Evolutionary conservation across 2,113 vertebrate genomes (phyloP).

Genomic region (Chlamydotis undulata): DNA sequence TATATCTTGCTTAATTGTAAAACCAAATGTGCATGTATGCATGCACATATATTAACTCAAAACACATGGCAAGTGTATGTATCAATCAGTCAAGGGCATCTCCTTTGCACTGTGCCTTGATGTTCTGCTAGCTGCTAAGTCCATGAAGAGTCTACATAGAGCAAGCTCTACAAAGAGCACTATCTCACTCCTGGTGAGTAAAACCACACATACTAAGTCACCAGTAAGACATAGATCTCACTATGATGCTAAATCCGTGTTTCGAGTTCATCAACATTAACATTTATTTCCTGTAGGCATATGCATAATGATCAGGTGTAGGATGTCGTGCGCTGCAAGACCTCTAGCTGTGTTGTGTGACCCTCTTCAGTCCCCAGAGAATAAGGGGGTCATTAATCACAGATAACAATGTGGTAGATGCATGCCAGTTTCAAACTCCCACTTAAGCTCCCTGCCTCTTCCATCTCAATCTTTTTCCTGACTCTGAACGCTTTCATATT

Average conservation of each 20-base stretch:
- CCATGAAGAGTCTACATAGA: background rate
- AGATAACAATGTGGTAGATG: background rate
- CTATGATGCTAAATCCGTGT: background rate
- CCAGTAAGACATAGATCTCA: background rate
- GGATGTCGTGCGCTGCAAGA: background rate
- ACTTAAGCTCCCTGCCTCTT: background rate
- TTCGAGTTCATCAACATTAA: background rate
- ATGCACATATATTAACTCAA: background rate
- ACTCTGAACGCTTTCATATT: background rate
- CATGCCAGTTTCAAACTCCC: background rate
- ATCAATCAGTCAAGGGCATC: background rate
- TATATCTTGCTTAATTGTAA: background rate
- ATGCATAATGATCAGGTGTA: background rate
- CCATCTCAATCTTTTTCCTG: background rate
- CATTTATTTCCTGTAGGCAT: background rate
- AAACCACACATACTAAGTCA: background rate
- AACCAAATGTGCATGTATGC: background rate
- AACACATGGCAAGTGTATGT: background rate
- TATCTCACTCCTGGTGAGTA: background rate
- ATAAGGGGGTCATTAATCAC: background rate
- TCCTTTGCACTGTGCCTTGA: background rate
- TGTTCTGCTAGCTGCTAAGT: background rate
- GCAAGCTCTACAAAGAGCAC: background rate
- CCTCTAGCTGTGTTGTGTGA: background rate
- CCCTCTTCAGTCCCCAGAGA: background rate